Evolutionary conservation across 2,113 vertebrate species (phyloP), one percentile per base, ranked within the genome.

Genomic region (Crocuta crocuta): DNA sequence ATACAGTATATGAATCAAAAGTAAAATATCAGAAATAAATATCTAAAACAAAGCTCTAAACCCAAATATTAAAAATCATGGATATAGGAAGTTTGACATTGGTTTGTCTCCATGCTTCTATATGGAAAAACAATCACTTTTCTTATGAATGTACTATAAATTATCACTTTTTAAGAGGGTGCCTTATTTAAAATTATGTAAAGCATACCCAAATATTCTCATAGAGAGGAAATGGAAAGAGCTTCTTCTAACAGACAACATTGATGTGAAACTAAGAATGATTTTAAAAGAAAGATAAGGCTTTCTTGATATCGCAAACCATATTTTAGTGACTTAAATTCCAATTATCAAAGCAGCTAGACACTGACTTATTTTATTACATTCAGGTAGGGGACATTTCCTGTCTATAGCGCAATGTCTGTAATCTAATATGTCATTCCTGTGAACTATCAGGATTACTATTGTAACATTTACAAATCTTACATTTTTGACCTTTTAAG

Each of bases 401-500:
- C 26, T 97, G 13, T 71, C 19, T 82, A 58, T 15, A 84, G 11
- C 2, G 31, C 16, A 58, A 4, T 39, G 4, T 95, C 7, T 53
- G 7, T 83, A 91, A 19, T 70, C 48, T 12, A 93, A 73, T 93
- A 79, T 4, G 10, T 93, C 82, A 78, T 81, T 97, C 78, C 93
- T 81, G 61, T 93, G 81, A 98, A 96, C 33, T 96, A 82, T 94
- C 63, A 97, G 68, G n/a, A 98, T 98, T 98, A 90, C 89, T 98
- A 53, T 85, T 97, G 43, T 91, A 98, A 97, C 96, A 98, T 98
- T 99, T 98, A 97, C 71, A 97, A 98, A 98, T 97, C 87, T 97
- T 98, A 16, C 98, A 97, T 98, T 98, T 97, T 97, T 99, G 96
- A 98, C 94, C 95, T 98, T 98, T 88, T 88, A 90, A 63, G 24